Conservation (phyloP, 2,113 vertebrate species). For the Syngnathoides biaculeatus region DNA sequence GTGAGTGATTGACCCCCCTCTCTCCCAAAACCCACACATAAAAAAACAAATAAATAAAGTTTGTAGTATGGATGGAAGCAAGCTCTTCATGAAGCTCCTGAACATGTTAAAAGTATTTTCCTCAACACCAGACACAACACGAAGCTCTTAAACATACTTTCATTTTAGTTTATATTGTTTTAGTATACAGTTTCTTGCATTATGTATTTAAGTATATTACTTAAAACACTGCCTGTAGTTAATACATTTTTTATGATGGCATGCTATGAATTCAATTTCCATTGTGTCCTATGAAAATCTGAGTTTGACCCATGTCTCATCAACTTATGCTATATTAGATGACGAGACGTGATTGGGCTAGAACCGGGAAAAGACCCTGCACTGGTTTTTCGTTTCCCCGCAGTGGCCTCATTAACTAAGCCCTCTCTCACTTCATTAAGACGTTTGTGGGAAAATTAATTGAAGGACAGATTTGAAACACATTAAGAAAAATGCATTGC, state of each 20-base stretch:
- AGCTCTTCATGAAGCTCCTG: background rate
- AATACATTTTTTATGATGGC: background rate
- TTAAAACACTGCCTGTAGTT: background rate
- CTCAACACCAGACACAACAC: too few species aligned
- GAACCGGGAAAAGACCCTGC: conserved; percentile 23
- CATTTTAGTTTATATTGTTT: background rate
- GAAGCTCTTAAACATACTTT: too few species aligned
- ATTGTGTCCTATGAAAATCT: background rate
- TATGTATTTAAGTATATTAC: background rate
- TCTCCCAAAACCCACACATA: too few species aligned
- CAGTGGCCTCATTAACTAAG: conserved; percentile 83
- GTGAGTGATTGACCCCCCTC: too few species aligned
- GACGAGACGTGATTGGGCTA: background rate
- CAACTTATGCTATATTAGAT: too few species aligned
- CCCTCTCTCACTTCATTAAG: conserved; percentile 93
- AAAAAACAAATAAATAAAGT: background rate
- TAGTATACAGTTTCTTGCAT: background rate
- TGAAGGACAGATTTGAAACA: conserved; percentile 99
- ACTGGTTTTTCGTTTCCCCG: conserved; percentile 61
- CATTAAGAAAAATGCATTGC: conserved; percentile 99
- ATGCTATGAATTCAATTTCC: background rate
- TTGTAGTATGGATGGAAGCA: background rate
- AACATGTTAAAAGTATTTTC: too few species aligned
- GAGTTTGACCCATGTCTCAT: background rate
- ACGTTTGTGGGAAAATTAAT: conserved; percentile 97